Conservation (phyloP, 2,797 vertebrate species). For the Amblyopsis hoosieri region DNA sequence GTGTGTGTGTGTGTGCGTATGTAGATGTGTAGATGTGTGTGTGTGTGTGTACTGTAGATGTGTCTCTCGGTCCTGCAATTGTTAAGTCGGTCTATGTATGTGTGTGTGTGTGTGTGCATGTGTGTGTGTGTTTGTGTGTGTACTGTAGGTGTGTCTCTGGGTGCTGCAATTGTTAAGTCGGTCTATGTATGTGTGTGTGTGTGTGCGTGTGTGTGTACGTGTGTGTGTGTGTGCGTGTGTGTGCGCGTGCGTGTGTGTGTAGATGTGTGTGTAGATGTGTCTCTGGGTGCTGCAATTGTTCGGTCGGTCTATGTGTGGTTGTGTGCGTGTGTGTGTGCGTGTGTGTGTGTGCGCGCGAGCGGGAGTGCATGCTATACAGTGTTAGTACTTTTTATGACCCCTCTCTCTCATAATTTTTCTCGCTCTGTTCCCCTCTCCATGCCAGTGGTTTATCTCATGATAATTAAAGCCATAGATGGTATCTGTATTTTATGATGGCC, state of each 20-base stretch:
- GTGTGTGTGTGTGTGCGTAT: too few relatives aligned
- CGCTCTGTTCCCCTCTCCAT: constrained; percentile 1
- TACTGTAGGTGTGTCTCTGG: not conserved
- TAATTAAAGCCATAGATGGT: constrained; percentile 45
- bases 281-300: not conserved
- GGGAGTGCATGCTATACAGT: not conserved
- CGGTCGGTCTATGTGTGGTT: not conserved
- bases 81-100: too few relatives aligned
- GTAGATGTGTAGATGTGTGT: too few relatives aligned
- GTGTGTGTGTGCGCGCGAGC: constrained; percentile 1
- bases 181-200: not conserved
- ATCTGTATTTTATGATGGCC: constrained; percentile 43
- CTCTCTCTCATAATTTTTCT: constrained; percentile 14
- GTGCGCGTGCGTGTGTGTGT: not conserved
- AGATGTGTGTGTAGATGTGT: not conserved
- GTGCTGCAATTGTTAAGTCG: not conserved
- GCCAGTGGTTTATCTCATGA: constrained; percentile 39
- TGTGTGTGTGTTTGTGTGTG: not conserved
- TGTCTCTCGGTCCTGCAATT: too few relatives aligned
- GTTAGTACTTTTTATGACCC: constrained; percentile 7
- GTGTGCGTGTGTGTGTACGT: constrained; percentile 1
- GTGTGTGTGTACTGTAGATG: too few relatives aligned
- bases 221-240: constrained; percentile 1
- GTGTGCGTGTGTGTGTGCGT: constrained; percentile 1
- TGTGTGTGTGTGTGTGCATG: not conserved